These are phyloP conservation scores for Tethya wilhelma DNA, from an alignment of 37 sponge, comb jelly and placozoan species.

Conservation along the genomic window DNA sequence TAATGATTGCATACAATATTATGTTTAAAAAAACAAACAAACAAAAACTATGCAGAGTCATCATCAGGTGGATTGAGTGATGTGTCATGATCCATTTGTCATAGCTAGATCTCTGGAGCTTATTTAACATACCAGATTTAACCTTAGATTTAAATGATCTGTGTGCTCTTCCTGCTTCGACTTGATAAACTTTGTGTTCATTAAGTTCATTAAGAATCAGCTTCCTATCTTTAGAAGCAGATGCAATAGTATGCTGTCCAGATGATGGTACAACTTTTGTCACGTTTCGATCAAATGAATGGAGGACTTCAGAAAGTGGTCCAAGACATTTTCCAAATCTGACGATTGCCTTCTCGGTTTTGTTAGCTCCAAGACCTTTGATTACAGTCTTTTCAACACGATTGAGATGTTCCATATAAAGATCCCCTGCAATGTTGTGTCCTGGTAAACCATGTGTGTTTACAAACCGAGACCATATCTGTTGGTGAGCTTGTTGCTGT, in stretches of 20 bases:
- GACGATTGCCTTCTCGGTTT: constrained; percentile 18
- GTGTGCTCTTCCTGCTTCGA: no score
- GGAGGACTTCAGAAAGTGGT: not conserved
- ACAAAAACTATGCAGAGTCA: no score
- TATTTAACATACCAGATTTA: no score
- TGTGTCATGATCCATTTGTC: no score
- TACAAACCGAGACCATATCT: constrained; percentile 40
- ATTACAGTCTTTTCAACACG: constrained; percentile 12
- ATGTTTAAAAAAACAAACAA: no score
- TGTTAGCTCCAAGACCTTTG: constrained; percentile 31
- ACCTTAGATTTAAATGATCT: no score
- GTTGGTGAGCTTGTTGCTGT: constrained; percentile 27
- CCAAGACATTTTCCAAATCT: constrained; percentile 9
- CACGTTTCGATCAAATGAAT: not conserved
- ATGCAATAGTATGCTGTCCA: not conserved
- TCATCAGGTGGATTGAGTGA: no score
- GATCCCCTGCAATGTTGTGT: constrained; percentile 40
- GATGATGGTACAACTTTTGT: not conserved
- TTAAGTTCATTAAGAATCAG: no score
- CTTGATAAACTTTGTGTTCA: no score
- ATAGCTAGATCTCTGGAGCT: no score
- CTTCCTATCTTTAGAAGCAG: not conserved
- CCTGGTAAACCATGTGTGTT: constrained; percentile 28
- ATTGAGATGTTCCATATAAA: constrained; percentile 52
- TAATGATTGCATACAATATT: no score